Evolutionary conservation across 2,797 vertebrate genomes (phyloP).

Genomic region (Lepilemur septentrionalis): DNA sequence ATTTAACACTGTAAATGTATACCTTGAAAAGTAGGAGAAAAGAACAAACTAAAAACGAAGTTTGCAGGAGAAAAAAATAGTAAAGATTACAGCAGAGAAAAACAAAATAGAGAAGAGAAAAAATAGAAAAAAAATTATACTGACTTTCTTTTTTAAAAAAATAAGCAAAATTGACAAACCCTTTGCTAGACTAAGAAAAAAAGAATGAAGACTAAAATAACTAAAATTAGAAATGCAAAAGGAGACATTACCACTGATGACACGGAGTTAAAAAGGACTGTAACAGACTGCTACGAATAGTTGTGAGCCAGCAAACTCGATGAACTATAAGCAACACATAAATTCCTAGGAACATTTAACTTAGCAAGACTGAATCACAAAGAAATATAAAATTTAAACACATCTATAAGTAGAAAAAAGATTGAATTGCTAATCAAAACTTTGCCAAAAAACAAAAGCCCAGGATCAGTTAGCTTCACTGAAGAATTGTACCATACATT

Average conservation of each 20-base stretch:
- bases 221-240: not conserved
- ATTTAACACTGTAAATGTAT: not conserved
- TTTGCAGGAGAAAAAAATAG: not conserved
- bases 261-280: not conserved
- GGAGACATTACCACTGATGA: not conserved
- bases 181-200: not conserved
- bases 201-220: not conserved
- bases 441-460: not conserved
- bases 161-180: not conserved
- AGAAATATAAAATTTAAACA: not conserved
- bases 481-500: not conserved
- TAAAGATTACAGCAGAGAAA: not conserved
- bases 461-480: not conserved
- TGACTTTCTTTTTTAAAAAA: not conserved
- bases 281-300: not conserved
- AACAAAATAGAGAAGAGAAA: not conserved
- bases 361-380: not conserved
- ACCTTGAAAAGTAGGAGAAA: not conserved
- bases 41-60: not conserved
- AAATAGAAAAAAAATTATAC: not conserved
- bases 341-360: not conserved
- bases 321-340: not conserved
- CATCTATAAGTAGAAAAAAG: not conserved
- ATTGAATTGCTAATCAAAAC: not conserved
- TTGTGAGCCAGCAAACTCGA: not conserved